Conservation (phyloP, 2,113 vertebrate genomes). For the Sturnira hondurensis region DNA sequence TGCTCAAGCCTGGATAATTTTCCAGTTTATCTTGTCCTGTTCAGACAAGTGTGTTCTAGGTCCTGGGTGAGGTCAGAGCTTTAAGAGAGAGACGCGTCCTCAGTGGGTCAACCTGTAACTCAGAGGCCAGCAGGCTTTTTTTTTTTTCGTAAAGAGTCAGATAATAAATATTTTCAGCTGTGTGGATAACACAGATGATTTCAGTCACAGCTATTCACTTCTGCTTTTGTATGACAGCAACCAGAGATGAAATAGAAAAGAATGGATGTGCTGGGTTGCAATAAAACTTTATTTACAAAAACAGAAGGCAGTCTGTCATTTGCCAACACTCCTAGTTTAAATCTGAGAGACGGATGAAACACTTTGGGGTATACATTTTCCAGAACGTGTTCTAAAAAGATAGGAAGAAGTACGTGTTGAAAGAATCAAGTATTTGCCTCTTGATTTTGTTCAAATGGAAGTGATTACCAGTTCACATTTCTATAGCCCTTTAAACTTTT, state of each 20-base stretch:
- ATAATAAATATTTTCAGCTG: background rate
- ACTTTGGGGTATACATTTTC: background rate
- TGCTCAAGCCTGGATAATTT: background rate
- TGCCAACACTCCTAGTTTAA: background rate
- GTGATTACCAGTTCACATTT: background rate
- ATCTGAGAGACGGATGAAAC: background rate
- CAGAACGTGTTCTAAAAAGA: background rate
- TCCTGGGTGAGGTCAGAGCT: background rate
- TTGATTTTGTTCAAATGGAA: background rate
- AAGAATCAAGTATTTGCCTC: background rate
- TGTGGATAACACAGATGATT: background rate
- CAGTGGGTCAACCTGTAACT: background rate
- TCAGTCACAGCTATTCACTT: background rate
- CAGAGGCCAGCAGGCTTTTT: background rate
- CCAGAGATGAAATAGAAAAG: background rate
- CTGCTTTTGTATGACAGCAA: background rate
- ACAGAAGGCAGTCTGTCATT: background rate
- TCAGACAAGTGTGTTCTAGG: background rate
- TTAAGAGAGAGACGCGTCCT: background rate
- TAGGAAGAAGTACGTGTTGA: background rate
- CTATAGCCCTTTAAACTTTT: background rate
- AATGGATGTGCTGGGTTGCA: background rate
- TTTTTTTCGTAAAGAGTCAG: background rate
- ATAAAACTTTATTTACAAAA: background rate
- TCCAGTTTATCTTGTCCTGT: background rate